These are phyloP conservation scores for Scaptomyza tumidula DNA, from an alignment of 2,888 invertebrate genomes.

Conservation along the genomic window DNA sequence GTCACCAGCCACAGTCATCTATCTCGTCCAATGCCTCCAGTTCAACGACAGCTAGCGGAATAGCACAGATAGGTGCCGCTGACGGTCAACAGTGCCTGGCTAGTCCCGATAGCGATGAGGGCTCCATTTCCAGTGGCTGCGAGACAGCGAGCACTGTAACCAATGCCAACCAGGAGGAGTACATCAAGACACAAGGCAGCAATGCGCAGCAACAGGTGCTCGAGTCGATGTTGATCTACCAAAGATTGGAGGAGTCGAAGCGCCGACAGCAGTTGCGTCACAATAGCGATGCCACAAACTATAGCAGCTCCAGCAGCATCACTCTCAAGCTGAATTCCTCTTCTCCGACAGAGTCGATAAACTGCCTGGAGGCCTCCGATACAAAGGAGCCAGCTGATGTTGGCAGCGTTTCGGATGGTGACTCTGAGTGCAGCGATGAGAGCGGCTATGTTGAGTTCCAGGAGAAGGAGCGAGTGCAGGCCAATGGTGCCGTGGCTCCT, in stretches of 20 bases:
- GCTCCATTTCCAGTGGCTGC: conserved; percentile 92
- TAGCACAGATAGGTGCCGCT: conserved; percentile 37
- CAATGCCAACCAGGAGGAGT: conserved; percentile 85
- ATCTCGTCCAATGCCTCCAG: conserved; percentile 79
- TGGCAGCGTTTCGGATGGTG: conserved; percentile 80
- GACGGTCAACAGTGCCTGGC: conserved; percentile 54
- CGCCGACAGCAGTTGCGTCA: conserved; percentile 69
- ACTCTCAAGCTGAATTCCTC: conserved; percentile 75
- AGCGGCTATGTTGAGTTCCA: conserved; percentile 94
- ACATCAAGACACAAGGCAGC: conserved; percentile 55
- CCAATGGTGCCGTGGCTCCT: conserved; percentile 19
- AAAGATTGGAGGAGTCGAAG: conserved; percentile 70
- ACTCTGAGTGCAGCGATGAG: conserved; percentile 95
- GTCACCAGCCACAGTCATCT: conserved; percentile 79
- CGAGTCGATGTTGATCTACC: conserved; percentile 70
- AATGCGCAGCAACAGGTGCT: conserved; percentile 65
- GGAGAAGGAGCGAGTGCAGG: conserved; percentile 82
- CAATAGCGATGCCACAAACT: conserved; percentile 79
- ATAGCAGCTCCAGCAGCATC: conserved; percentile 82
- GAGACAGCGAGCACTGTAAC: conserved; percentile 91
- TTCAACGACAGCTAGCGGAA: conserved; percentile 66
- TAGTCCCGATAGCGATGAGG: conserved; percentile 88
- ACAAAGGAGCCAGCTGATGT: conserved; percentile 33
- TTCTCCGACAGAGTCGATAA: conserved; percentile 67
- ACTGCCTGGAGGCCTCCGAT: conserved; percentile 43